phyloP scores from a whole-genome alignment of 2,888 invertebrate genomes.

The Cactoblastis cactorum region DNA sequence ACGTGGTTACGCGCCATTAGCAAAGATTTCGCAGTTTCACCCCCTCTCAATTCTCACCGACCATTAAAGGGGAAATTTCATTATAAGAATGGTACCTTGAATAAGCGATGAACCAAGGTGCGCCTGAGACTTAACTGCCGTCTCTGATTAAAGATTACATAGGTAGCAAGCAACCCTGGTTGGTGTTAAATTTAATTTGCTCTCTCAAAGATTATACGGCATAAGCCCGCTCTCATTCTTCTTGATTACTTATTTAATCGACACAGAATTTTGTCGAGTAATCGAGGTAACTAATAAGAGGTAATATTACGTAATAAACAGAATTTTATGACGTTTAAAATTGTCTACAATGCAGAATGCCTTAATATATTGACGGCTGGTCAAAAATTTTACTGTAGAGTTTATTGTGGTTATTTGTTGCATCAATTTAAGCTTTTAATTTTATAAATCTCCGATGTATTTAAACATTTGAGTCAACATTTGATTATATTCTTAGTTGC shows the following conservation, averaged over 20 bases:
- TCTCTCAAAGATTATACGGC: constrained; percentile 37
- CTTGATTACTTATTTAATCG: constrained; percentile 38
- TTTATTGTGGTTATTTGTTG: no score
- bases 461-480: no score
- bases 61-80: constrained; percentile 65
- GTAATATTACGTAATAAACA: constrained; percentile 18
- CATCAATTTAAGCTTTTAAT: no score
- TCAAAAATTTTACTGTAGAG: no score
- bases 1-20: constrained; percentile 64
- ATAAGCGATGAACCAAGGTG: constrained; percentile 52
- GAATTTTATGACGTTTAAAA: background rate
- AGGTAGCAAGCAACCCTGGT: constrained; percentile 33
- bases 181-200: constrained; percentile 54
- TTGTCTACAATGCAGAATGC: background rate
- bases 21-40: constrained; percentile 61
- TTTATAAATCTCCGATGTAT: no score
- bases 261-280: constrained; percentile 28
- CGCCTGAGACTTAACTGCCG: constrained; percentile 40
- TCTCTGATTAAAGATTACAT: constrained; percentile 53
- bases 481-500: no score
- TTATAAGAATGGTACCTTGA: constrained; percentile 61
- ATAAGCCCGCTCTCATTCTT: constrained; percentile 34
- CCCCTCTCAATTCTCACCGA: constrained; percentile 54
- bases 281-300: constrained; percentile 26
- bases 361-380: background rate